Conservation (phyloP, 23 tunicate genomes). For the Phallusia fumigata region DNA sequence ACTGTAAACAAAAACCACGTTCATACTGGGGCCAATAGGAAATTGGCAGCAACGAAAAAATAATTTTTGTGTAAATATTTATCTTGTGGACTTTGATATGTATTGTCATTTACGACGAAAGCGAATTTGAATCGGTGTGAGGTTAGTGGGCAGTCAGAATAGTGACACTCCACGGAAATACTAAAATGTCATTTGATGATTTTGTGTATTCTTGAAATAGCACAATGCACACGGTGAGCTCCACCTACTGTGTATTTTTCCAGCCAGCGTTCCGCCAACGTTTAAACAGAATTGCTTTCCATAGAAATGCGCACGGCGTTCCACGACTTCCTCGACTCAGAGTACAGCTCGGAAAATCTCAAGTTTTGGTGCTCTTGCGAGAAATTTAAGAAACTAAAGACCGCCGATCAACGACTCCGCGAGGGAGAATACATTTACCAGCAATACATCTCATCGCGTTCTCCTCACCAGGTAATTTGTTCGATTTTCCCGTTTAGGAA, state of each 20-base stretch:
- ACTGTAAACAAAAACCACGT: too few relatives aligned
- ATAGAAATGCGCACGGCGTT: constrained; percentile 53
- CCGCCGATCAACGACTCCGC: constrained; percentile 24
- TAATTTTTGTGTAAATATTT: too few relatives aligned
- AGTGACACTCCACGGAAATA: neutral
- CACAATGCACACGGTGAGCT: neutral
- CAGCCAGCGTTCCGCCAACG: neutral
- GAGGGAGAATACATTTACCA: constrained; percentile 44
- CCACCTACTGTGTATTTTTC: neutral
- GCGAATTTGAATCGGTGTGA: neutral
- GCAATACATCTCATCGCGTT: constrained; percentile 36
- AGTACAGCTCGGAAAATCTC: constrained; percentile 78
- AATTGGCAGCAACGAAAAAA: too few relatives aligned
- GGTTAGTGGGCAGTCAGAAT: neutral
- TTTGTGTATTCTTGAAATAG: neutral
- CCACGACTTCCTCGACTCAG: constrained; percentile 69
- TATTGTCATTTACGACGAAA: neutral
- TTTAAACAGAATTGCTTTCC: constrained; percentile 12
- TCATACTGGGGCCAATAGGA: too few relatives aligned
- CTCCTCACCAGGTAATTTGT: constrained; percentile 48
- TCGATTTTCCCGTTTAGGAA: too few relatives aligned
- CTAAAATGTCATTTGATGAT: neutral
- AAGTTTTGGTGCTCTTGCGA: constrained; percentile 72
- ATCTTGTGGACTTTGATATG: too few relatives aligned
- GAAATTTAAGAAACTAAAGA: constrained; percentile 53